Evolutionary conservation across 2,888 invertebrate species (phyloP), one percentile per base, ranked within the genome.

Genomic region (Heliothis peltigera): DNA sequence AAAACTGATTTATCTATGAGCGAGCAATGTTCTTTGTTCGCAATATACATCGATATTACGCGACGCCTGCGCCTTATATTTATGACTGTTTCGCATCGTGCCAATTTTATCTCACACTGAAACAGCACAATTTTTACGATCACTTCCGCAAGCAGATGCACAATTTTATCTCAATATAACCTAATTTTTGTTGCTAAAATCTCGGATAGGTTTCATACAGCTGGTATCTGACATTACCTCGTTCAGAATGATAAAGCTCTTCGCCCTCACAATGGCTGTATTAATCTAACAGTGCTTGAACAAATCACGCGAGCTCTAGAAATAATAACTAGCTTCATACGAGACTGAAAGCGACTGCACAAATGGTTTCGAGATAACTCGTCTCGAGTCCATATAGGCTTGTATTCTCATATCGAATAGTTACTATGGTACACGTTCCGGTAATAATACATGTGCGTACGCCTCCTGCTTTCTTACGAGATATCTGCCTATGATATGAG

Each of bases 51-150:
- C 67, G 49, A 71, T 75, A 73, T 43, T 59, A 51, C 52, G 70
- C 70, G 67, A 76, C 76, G 73, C 67, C 61, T 71, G 60, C 75
- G 65, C 65, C 70, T 74, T 69, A 80, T 77, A 84, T 85, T 84
- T 83, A 85, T 83, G 77, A 75, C 80, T 64, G 49, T 61, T 65
- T 70, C 77, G 70, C 71, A 78, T 79, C 77, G 74, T 58, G 60
- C 75, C 80, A 82, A 82, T 79, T 81, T 80, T 76, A 79, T 74
- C 75, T 73, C 72, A 77, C 70, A 69, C 75, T 69, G 66, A 77
- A 78, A 80, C 67, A 77, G 77, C 75, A 79, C 77, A 77, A 79
- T 80, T 84, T 87, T 86, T 86, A 86, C 81, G 84, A 84, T 71
- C 70, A 69, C 82, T 80, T 84, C 84, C 68, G 65, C 70, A 65